phyloP scores from a whole-genome alignment of 2,888 invertebrate genomes.

The Synergus umbraculus region DNA sequence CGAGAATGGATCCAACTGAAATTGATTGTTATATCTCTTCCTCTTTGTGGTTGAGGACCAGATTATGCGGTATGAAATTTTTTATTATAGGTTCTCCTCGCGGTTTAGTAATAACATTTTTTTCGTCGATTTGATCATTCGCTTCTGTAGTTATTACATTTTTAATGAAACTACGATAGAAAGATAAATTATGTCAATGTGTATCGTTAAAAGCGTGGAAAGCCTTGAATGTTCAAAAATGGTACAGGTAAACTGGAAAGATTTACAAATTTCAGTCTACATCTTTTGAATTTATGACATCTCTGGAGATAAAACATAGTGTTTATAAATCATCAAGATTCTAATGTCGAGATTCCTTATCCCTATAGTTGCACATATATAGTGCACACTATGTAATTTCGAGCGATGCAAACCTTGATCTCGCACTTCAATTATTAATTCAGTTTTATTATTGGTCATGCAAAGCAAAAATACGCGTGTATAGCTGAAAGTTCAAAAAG shows the following conservation, averaged over 20 bases:
- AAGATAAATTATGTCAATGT: no score
- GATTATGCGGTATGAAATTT: conserved; percentile 1
- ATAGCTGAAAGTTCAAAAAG: no score
- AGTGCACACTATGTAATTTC: no score
- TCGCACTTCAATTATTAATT: no score
- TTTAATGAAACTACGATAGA: no score
- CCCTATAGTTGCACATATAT: no score
- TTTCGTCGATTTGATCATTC: not conserved
- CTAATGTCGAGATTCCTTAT: not conserved
- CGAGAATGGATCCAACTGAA: not conserved
- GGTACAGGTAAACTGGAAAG: not conserved
- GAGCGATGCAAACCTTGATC: no score
- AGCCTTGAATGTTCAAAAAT: not conserved
- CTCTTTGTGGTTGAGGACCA: conserved; percentile 3
- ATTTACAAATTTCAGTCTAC: not conserved
- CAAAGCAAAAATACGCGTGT: no score
- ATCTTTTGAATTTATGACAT: not conserved
- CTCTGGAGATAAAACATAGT: not conserved
- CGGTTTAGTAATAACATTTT: not conserved
- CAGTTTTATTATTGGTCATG: no score
- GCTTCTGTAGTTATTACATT: not conserved
- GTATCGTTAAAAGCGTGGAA: not conserved
- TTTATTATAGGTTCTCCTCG: not conserved
- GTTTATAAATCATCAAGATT: not conserved
- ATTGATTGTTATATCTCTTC: not conserved